Base-by-base conservation (phyloP, 1,140 invertebrate genomes). In the Chionoecetes opilio region DNA sequence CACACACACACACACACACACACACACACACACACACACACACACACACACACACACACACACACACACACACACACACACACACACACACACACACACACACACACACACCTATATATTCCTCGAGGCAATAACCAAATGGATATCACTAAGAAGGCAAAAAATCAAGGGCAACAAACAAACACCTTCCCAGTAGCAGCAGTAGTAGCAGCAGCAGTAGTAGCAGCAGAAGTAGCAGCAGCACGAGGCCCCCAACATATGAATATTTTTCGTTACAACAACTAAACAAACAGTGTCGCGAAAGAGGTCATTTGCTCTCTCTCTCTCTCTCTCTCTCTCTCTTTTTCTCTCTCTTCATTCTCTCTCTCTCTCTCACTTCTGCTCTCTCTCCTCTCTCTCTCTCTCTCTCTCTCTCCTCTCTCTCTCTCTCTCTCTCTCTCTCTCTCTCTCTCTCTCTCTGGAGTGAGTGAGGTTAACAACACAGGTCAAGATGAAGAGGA, bases 291-390 rank as follows among this genome's bases (percentile, higher is more conserved):
- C 63, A 75, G 21, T 75, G 63, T 75, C 63, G 63, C 26, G 63
- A 75, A 75, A 75, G 63, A 75, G 63, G 53, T 63, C 53, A 9
- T 21, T 34, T 32, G 3, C 86, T 34, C 86, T 87, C 86, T 41
- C 86, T 86, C 85, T 86, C 85, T 37, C 85, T 86, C 85, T 86
- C 85, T 86, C 85, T 37, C 85, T 86, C 85, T 86, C 85, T 86
- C 85, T 37, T 29, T 86, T 29, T 37, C 85, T 86, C 85, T 37
- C 85, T 86, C 85, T 37, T 86, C 85, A 17, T 21, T 86, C 85
- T 37, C 85, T 86, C 85, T 37, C 35, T 86, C 85, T 37, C 85
- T 87, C 85, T 38, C 37, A 34, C 85, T 38, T 32, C 85, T 38
- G n/a, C 37, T 31, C 32, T 29, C 85, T 53, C 46, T 53, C 46